phyloP scores from a whole-genome alignment of 1,140 invertebrate species.

The Lordiphosa stackelbergi region DNA sequence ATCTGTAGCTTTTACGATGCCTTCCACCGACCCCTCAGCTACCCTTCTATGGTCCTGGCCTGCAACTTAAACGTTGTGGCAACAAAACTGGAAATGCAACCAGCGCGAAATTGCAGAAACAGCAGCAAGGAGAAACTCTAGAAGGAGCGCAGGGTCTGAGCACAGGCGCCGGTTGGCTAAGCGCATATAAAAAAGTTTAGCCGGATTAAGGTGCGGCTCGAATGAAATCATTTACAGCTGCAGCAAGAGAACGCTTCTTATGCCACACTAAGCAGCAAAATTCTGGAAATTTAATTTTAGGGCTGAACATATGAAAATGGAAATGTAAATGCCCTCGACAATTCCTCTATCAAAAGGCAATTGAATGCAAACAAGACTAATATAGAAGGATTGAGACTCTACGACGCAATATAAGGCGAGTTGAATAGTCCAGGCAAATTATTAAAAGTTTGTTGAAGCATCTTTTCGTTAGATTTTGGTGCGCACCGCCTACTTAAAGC shows the following conservation, averaged over 20 bases:
- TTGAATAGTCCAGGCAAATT: too few relatives aligned
- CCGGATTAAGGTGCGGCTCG: slow-evolving; percentile 62
- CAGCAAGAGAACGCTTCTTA: slow-evolving; percentile 31
- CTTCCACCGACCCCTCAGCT: neutral
- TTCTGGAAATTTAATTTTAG: too few relatives aligned
- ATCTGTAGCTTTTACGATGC: slow-evolving; percentile 68
- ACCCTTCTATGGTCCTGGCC: neutral
- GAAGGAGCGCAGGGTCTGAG: slow-evolving; percentile 8
- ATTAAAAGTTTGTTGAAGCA: too few relatives aligned
- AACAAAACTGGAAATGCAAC: slow-evolving; percentile 70
- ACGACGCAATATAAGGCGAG: too few relatives aligned
- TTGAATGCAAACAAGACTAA: too few relatives aligned
- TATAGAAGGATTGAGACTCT: too few relatives aligned
- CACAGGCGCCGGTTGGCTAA: slow-evolving; percentile 67
- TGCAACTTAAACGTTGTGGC: slow-evolving; percentile 36
- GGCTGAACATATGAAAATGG: too few relatives aligned
- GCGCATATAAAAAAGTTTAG: slow-evolving; percentile 73
- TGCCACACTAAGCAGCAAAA: slow-evolving; percentile 20
- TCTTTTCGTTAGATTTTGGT: too few relatives aligned
- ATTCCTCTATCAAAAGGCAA: too few relatives aligned
- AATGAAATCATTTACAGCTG: slow-evolving; percentile 67
- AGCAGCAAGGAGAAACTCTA: slow-evolving; percentile 19
- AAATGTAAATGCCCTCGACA: too few relatives aligned
- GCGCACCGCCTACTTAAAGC: too few relatives aligned
- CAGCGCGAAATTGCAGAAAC: slow-evolving; percentile 65